Evolutionary conservation across 2,113 vertebrate genomes (phyloP), one percentile per base, ranked within the genome.

Genomic region (Sorex fumeus): DNA sequence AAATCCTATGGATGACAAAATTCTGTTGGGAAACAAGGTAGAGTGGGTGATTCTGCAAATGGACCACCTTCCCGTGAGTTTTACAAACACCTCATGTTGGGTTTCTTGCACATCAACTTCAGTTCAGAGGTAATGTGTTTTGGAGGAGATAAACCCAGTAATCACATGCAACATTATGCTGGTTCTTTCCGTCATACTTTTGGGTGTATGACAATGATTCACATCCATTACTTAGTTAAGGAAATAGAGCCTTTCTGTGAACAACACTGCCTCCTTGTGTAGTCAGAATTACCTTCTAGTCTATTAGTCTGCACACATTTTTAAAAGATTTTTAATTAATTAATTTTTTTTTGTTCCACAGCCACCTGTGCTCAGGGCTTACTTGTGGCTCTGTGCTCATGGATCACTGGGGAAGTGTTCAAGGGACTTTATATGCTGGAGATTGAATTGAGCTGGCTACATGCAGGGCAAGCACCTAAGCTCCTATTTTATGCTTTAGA

Each of bases 211-310:
- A n/a, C 67, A 45, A 74, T 95, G 86, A 94, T 25, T 93, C 94
- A 85, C 64, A 27, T 13, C 50, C 2, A 10, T 71, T 66, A 84
- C 47, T 85, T 86, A 85, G 64, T 27, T 85, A 70, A 81, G 23
- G 77, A 91, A 78, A 36, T 28, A 36, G 69, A 57, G 50, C 40
- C 30, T 87, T 78, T 79, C 91, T 84, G 69, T 93, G 80, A 87
- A 34, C 93, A 93, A 94, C 72, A 93, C 93, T 96, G 93, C 90
- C 93, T 94, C 94, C 91, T 92, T 89, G 91, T 95, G 91, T 92
- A 92, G 82, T 76, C 34, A 83, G n/a, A 93, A 78, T 30, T 53
- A 81, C 53, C n/a, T 88, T 60, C 43, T 79, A 74, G 28, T 28
- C 8, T 5, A 45, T 60, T 76, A 76, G 28, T 79, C 28, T 43